These are phyloP conservation scores for Chloroceryle aenea DNA, from an alignment of 2,113 vertebrate genomes.

Conservation along the genomic window DNA sequence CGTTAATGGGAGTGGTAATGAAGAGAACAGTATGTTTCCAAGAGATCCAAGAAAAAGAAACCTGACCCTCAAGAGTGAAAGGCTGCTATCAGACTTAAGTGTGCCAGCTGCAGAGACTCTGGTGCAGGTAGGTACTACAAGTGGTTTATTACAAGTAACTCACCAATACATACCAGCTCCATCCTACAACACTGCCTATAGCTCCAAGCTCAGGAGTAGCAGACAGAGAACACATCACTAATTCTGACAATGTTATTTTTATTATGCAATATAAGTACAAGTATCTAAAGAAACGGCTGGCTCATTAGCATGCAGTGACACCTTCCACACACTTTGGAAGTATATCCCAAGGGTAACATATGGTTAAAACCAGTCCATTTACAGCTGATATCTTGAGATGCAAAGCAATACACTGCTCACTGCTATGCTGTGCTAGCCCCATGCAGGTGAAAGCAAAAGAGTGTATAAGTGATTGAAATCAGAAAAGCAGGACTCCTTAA, in stretches of 20 bases:
- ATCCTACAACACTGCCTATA: neutral
- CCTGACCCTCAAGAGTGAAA: neutral
- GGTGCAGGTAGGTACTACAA: neutral
- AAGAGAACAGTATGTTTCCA: neutral
- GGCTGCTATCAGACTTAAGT: neutral
- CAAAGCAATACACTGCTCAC: neutral
- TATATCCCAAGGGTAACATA: neutral
- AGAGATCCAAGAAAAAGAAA: neutral
- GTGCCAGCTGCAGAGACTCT: rapidly evolving
- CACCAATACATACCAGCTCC: neutral
- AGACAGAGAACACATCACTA: rapidly evolving
- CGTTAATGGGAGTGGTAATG: neutral
- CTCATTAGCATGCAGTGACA: neutral
- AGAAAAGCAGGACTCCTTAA: neutral
- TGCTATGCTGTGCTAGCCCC: neutral
- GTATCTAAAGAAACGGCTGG: neutral
- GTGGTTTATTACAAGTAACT: neutral
- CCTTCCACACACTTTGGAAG: neutral
- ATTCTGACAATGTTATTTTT: neutral
- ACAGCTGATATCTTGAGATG: neutral
- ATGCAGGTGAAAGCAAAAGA: too few relatives aligned
- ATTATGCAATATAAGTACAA: neutral
- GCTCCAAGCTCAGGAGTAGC: neutral
- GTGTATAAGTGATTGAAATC: neutral
- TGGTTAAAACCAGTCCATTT: neutral